Percentiles rank a stretch among this genome's conserved stretches.
phyloP scores from a whole-genome alignment of 2,113 vertebrate species.

The Catagonus wagneri region DNA sequence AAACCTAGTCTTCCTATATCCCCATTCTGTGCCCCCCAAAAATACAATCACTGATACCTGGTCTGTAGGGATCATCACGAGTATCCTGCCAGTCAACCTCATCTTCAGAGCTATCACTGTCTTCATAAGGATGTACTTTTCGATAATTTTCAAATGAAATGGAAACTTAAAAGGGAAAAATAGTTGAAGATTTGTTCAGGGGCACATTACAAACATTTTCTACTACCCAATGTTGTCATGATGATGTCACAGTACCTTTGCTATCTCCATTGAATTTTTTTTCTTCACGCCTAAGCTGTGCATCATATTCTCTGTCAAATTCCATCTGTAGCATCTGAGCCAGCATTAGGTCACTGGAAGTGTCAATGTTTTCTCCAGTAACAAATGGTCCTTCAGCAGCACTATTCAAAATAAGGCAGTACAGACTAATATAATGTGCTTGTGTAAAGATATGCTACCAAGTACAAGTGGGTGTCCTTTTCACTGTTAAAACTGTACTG shows the following conservation, averaged over 20 bases:
- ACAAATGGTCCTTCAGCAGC: constrained; percentile 87
- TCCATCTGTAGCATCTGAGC: constrained; percentile 99
- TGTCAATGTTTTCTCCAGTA: constrained; percentile 89
- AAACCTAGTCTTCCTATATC: background rate
- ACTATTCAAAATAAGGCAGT: constrained; percentile 83
- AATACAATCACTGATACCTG: constrained; percentile 86
- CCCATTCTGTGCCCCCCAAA: background rate
- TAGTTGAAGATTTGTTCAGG: constrained; percentile 36
- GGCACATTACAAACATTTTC: background rate
- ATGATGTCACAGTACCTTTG: constrained; percentile 90
- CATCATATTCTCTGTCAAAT: constrained; percentile 97
- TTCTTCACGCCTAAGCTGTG: constrained; percentile 96
- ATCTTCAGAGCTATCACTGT: constrained; percentile 97
- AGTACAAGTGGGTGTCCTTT: background rate
- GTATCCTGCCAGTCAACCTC: constrained; percentile 99
- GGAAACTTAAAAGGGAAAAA: constrained; percentile 91
- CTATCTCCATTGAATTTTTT: constrained; percentile 98
- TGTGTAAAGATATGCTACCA: background rate
- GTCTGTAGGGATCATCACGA: constrained; percentile 94
- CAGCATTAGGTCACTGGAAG: constrained; percentile 95
- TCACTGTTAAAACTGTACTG: background rate
- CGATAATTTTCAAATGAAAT: constrained; percentile 99
- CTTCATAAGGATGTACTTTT: constrained; percentile 96
- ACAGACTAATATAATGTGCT: constrained; percentile 3
- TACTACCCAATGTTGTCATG: constrained; percentile 18